These are phyloP conservation scores for Fukomys damarensis DNA, from an alignment of 2,113 vertebrate genomes.

Conservation along the genomic window DNA sequence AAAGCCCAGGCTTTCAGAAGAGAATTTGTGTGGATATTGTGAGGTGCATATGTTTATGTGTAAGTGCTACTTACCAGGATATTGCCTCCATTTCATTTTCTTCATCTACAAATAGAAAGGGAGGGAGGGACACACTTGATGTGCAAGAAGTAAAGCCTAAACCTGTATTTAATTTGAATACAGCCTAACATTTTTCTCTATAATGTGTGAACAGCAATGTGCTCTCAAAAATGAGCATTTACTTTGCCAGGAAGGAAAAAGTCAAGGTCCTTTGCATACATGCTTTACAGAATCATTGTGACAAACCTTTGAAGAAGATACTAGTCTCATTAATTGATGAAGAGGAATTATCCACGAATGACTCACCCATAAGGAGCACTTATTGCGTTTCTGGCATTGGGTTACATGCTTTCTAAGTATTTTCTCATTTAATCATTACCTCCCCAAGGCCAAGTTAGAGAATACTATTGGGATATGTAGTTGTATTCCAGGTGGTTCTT, in stretches of 20 bases:
- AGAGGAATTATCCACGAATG: not conserved
- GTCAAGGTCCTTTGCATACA: not conserved
- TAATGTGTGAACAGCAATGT: not conserved
- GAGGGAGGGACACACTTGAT: not conserved
- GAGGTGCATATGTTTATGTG: not conserved
- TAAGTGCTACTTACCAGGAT: not conserved
- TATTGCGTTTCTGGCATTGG: not conserved
- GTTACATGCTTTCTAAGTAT: not conserved
- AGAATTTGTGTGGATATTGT: not conserved
- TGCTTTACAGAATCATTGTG: not conserved
- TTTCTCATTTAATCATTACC: not conserved
- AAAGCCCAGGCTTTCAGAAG: not conserved
- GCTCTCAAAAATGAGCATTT: not conserved
- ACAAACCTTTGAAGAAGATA: not conserved
- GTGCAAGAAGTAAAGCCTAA: not conserved
- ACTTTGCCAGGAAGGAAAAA: slow-evolving; percentile 31
- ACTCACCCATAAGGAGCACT: not conserved
- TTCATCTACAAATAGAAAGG: not conserved
- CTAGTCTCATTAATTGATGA: not conserved
- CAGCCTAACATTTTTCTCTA: not conserved
- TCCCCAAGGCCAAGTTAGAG: not conserved
- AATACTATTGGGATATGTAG: not conserved
- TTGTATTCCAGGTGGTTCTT: not conserved
- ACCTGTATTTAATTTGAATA: not conserved
- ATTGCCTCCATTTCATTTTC: not conserved